phyloP scores from a whole-genome alignment of 2,113 vertebrate species.

The Emydura subglobosa region DNA sequence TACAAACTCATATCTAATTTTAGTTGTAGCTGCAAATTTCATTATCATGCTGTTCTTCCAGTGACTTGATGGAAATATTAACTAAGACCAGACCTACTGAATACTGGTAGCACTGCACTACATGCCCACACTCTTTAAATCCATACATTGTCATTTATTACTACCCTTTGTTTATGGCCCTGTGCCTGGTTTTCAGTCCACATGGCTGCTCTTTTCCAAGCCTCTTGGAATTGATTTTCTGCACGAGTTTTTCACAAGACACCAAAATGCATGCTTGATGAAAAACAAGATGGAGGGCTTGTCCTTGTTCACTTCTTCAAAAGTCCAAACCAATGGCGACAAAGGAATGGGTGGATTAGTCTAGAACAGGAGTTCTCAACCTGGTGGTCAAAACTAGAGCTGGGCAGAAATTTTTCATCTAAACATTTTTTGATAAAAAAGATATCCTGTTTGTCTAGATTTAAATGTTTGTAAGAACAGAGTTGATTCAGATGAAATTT shows the following conservation, averaged over 20 bases:
- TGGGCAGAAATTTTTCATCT: neutral
- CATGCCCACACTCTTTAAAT: neutral
- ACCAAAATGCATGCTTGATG: fast-evolving
- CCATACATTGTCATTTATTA: constrained; percentile 14
- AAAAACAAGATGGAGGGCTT: neutral
- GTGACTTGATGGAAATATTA: constrained; percentile 1
- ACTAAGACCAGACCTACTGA: neutral
- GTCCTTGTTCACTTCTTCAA: neutral
- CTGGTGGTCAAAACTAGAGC: neutral
- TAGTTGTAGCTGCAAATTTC: constrained; percentile 10
- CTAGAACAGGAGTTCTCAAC: neutral
- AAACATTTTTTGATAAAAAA: neutral
- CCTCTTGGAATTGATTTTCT: neutral
- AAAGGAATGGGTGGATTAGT: neutral
- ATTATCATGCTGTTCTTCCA: neutral
- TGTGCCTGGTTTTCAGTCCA: neutral
- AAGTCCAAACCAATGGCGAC: neutral
- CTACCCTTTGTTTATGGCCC: neutral
- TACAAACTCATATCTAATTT: neutral
- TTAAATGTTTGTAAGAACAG: neutral
- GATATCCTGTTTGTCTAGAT: neutral
- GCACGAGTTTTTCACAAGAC: neutral
- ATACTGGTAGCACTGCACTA: neutral
- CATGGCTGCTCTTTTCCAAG: neutral
- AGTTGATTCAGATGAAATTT: neutral